Percentiles rank a stretch among this genome's conserved stretches.
phyloP scores from a whole-genome alignment of 2,888 invertebrate species.

The Allolobophora icterica region DNA sequence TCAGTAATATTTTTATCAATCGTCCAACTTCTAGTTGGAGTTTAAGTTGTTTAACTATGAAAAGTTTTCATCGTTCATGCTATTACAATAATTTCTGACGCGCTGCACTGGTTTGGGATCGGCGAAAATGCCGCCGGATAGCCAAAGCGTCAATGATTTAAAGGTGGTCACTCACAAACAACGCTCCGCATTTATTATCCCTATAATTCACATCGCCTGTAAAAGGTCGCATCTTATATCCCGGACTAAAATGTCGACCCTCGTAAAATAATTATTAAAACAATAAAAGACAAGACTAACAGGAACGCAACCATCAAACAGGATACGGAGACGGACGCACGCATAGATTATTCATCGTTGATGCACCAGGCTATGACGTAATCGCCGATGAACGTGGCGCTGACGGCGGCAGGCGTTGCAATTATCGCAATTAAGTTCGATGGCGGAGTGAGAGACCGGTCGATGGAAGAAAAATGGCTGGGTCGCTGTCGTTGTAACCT shows the following conservation, averaged over 20 bases:
- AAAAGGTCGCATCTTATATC: background rate
- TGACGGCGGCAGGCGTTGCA: slow-evolving; percentile 9
- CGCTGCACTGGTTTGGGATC: too few species aligned
- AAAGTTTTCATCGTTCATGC: too few species aligned
- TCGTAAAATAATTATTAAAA: slow-evolving; percentile 1
- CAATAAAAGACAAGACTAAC: background rate
- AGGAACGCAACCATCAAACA: background rate
- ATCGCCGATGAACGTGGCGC: background rate
- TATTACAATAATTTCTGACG: too few species aligned
- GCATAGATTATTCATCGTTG: background rate
- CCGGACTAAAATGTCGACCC: background rate
- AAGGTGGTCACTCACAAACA: background rate
- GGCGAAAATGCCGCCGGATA: background rate
- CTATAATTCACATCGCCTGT: background rate
- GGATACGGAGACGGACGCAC: background rate
- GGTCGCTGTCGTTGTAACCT: background rate
- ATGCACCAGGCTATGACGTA: background rate
- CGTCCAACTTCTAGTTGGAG: too few species aligned
- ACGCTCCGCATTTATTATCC: background rate
- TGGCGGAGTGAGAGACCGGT: background rate
- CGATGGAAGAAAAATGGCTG: background rate
- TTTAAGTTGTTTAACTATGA: too few species aligned
- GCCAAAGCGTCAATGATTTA: too few species aligned
- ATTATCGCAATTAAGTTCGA: slow-evolving; percentile 17
- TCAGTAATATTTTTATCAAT: too few species aligned